A percentile compares a stretch with the other conserved stretches of the same genome.
These are phyloP conservation scores for Cosmia trapezina DNA, from an alignment of 2,888 invertebrate species.

Conservation along the genomic window DNA sequence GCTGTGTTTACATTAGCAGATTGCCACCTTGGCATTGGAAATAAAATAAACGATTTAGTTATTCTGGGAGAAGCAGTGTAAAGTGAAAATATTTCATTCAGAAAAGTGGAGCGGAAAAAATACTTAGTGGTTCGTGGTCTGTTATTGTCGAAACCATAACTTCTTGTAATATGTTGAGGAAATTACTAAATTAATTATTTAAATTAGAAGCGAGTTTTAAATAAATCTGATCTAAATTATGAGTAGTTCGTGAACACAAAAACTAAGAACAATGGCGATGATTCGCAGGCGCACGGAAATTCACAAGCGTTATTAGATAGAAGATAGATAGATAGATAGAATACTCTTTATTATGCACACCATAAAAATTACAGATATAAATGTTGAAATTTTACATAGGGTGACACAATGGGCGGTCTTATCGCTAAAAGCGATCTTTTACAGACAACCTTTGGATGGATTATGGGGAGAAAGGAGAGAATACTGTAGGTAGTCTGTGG, in stretches of 20 bases:
- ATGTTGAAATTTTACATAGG: too few species aligned
- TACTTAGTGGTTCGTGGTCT: not conserved
- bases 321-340: too few species aligned
- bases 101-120: slow-evolving; percentile 8
- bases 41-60: not conserved
- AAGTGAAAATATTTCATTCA: not conserved
- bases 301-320: slow-evolving; percentile 50
- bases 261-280: slow-evolving; percentile 67
- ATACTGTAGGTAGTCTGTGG: too few species aligned
- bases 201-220: slow-evolving; percentile 46
- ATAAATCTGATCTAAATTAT: slow-evolving; percentile 55
- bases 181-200: slow-evolving; percentile 24
- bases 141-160: slow-evolving; percentile 20
- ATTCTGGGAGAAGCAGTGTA: not conserved
- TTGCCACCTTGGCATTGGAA: slow-evolving; percentile 41
- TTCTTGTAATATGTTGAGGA: slow-evolving; percentile 15
- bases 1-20: slow-evolving; percentile 18
- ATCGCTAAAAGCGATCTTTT: too few species aligned
- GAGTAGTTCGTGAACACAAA: slow-evolving; percentile 53
- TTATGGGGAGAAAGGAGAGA: too few species aligned
- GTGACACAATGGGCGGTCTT: too few species aligned
- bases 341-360: too few species aligned
- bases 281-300: slow-evolving; percentile 51
- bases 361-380: too few species aligned
- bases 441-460: too few species aligned